Conservation (phyloP, 2,888 invertebrate genomes). For the Encarsia formosa region DNA sequence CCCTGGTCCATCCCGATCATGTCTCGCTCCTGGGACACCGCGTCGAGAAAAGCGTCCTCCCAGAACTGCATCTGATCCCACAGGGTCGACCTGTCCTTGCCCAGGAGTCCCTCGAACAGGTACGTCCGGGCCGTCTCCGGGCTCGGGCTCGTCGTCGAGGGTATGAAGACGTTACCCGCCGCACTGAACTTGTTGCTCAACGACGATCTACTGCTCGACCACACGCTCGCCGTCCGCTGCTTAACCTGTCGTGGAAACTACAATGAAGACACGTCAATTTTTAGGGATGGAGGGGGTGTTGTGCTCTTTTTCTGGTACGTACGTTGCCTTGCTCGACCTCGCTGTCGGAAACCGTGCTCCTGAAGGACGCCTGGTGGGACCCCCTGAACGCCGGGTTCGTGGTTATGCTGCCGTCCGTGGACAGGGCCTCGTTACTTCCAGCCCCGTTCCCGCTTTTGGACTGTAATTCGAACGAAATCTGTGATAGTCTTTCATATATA, state of each 20-base stretch:
- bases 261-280: not conserved
- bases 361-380: slow-evolving; percentile 71
- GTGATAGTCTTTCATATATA: too few species aligned
- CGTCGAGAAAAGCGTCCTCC: slow-evolving; percentile 98
- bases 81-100: slow-evolving; percentile 78
- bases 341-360: slow-evolving; percentile 91
- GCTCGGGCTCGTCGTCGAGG: slow-evolving; percentile 77
- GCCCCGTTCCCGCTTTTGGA: slow-evolving; percentile 42
- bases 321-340: slow-evolving; percentile 88
- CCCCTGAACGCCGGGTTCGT: slow-evolving; percentile 72
- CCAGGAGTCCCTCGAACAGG: slow-evolving; percentile 71
- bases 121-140: slow-evolving; percentile 88
- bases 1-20: slow-evolving; percentile 99
- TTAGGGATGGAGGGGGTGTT: not conserved
- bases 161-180: slow-evolving; percentile 79
- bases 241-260: slow-evolving; percentile 70
- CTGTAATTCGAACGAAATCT: too few species aligned
- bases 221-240: slow-evolving; percentile 81
- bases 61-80: slow-evolving; percentile 99
- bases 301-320: slow-evolving; percentile 58
- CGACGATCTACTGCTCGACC: slow-evolving; percentile 80
- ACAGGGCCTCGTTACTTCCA: slow-evolving; percentile 46
- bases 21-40: slow-evolving; percentile 95
- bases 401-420: slow-evolving; percentile 73
- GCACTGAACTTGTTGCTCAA: slow-evolving; percentile 83